These are phyloP conservation scores for Benitochromis conjunctus DNA, from an alignment of 2,113 vertebrate species.

Conservation along the genomic window DNA sequence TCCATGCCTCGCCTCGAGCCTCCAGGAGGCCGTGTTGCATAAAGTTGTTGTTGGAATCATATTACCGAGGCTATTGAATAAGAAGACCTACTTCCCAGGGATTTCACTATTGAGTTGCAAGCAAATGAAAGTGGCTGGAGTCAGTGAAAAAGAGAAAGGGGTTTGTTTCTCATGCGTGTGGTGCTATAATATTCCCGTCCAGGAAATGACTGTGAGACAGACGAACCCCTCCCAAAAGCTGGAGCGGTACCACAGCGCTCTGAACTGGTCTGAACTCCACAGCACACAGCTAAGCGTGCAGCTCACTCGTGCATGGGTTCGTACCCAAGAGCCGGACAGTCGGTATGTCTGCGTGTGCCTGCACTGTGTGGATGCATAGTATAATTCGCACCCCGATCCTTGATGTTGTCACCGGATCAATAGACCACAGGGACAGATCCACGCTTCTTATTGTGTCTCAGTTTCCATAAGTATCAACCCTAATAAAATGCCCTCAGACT, in stretches of 20 bases:
- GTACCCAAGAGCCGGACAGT: not conserved
- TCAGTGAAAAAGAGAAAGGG: constrained; percentile 40
- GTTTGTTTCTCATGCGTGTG: constrained; percentile 62
- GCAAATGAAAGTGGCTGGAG: constrained; percentile 39
- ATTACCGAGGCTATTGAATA: constrained; percentile 51
- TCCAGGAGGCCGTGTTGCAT: constrained; percentile 38
- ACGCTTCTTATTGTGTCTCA: constrained; percentile 24
- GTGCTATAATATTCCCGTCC: constrained; percentile 62
- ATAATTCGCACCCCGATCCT: not conserved
- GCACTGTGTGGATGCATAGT: not conserved
- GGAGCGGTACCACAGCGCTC: constrained; percentile 55
- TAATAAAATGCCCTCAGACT: constrained; percentile 22
- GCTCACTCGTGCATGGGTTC: not conserved
- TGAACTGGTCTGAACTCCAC: constrained; percentile 62
- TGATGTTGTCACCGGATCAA: not conserved
- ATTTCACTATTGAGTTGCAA: constrained; percentile 50
- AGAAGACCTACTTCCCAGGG: constrained; percentile 43
- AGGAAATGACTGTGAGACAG: constrained; percentile 68
- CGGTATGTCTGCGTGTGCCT: not conserved
- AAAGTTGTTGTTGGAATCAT: constrained; percentile 54
- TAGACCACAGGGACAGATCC: not conserved
- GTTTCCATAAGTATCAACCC: constrained; percentile 39
- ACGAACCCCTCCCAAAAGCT: constrained; percentile 62
- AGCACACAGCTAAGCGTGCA: constrained; percentile 9
- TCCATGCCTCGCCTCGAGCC: constrained; percentile 2